A percentile compares a stretch with the other conserved stretches of the same genome.
Conservation (phyloP, 2,797 vertebrate species). For the Gymnocypris eckloni region DNA sequence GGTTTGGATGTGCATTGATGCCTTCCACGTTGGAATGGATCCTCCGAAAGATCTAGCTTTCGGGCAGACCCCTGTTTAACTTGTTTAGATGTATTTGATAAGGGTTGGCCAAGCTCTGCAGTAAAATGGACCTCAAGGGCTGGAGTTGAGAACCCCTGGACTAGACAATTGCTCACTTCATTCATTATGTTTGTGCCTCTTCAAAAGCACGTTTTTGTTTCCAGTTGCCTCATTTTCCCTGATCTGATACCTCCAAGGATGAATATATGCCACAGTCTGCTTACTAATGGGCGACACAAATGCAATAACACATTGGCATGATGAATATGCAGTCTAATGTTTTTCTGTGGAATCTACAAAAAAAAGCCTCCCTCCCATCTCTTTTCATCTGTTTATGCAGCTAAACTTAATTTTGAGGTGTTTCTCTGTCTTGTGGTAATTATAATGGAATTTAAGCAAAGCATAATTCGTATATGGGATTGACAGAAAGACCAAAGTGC, state of each 20-base stretch:
- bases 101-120: neutral
- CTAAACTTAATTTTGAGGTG: slow-evolving; percentile 40
- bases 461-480: slow-evolving; percentile 26
- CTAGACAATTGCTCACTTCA: neutral
- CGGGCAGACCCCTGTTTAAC: neutral
- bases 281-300: slow-evolving; percentile 51
- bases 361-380: slow-evolving; percentile 13
- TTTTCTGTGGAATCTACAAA: slow-evolving; percentile 41
- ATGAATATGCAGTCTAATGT: slow-evolving; percentile 30
- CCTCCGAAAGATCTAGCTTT: neutral
- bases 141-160: neutral
- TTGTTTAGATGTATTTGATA: neutral
- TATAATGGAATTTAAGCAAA: slow-evolving; percentile 31
- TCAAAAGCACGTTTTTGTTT: neutral
- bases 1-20: neutral
- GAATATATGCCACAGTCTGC: slow-evolving; percentile 29
- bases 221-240: neutral
- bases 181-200: neutral
- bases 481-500: slow-evolving; percentile 32
- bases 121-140: neutral
- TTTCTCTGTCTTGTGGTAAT: slow-evolving; percentile 42
- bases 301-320: slow-evolving; percentile 50
- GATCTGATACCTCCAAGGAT: slow-evolving; percentile 22
- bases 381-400: slow-evolving; percentile 43
- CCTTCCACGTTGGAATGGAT: neutral